These are phyloP conservation scores for Phataginus tetradactyla DNA, from an alignment of 2,797 vertebrate species.

Conservation along the genomic window DNA sequence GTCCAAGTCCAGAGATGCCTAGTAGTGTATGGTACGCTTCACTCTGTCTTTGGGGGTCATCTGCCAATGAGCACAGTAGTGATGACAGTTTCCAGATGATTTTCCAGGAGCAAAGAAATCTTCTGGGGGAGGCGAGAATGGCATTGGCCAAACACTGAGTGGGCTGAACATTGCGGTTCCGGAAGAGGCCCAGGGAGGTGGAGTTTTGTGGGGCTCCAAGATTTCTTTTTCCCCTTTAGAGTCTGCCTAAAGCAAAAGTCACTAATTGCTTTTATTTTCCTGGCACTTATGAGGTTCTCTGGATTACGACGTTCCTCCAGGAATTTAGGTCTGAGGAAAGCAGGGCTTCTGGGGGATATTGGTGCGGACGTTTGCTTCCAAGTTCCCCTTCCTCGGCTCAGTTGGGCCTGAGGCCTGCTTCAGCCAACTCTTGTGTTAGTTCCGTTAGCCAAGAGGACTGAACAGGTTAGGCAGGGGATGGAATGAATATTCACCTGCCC, in stretches of 20 bases:
- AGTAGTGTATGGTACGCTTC: slow-evolving; percentile 59
- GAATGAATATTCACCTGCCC: neutral
- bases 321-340: neutral
- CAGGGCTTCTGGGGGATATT: neutral
- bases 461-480: neutral
- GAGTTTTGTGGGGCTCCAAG: slow-evolving; percentile 19
- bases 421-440: neutral
- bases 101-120: slow-evolving; percentile 76
- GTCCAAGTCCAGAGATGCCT: slow-evolving; percentile 64
- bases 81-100: slow-evolving; percentile 81
- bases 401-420: neutral
- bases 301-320: neutral
- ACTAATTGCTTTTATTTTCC: slow-evolving; percentile 42
- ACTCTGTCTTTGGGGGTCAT: slow-evolving; percentile 61
- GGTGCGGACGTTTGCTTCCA: neutral
- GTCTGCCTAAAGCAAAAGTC: slow-evolving; percentile 1
- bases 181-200: slow-evolving; percentile 66
- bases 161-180: slow-evolving; percentile 60
- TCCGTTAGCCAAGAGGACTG: rapidly evolving
- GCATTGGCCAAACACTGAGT: slow-evolving; percentile 61
- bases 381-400: neutral
- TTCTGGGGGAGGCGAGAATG: slow-evolving; percentile 63
- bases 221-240: slow-evolving; percentile 41
- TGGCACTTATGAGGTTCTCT: neutral
- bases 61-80: slow-evolving; percentile 73